These are phyloP conservation scores for Callimorpha dominula DNA, from an alignment of 2,888 invertebrate genomes.

Conservation along the genomic window DNA sequence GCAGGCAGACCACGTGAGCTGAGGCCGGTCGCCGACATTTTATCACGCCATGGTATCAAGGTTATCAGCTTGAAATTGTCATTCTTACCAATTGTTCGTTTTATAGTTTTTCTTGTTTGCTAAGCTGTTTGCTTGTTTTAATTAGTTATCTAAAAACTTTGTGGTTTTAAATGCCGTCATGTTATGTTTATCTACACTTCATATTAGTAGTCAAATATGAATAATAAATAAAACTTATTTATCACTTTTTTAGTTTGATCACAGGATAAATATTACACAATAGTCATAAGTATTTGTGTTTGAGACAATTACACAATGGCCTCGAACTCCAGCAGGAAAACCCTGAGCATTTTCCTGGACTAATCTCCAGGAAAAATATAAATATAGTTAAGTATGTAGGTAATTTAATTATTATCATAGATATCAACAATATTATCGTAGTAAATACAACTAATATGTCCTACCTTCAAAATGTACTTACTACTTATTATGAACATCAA, in stretches of 20 bases:
- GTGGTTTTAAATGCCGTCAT: constrained; percentile 7
- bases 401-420: too few species aligned
- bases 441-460: too few species aligned
- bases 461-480: too few species aligned
- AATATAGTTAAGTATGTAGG: too few species aligned
- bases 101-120: constrained; percentile 12
- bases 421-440: too few species aligned
- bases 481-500: too few species aligned
- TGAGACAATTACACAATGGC: neutral
- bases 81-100: constrained; percentile 20
- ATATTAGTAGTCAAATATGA: neutral
- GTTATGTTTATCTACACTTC: neutral
- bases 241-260: neutral
- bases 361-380: too few species aligned
- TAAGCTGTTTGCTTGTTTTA: neutral
- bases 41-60: constrained; percentile 40
- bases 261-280: neutral
- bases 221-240: neutral
- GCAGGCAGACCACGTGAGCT: constrained; percentile 44
- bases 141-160: neutral
- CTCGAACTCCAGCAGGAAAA: neutral
- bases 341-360: too few species aligned
- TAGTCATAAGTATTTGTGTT: neutral
- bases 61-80: constrained; percentile 38
- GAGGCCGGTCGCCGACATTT: constrained; percentile 9